Evolutionary conservation across 2,888 invertebrate genomes (phyloP), one percentile per base, ranked within the genome.

Genomic region (Leptura quadrifasciata): DNA sequence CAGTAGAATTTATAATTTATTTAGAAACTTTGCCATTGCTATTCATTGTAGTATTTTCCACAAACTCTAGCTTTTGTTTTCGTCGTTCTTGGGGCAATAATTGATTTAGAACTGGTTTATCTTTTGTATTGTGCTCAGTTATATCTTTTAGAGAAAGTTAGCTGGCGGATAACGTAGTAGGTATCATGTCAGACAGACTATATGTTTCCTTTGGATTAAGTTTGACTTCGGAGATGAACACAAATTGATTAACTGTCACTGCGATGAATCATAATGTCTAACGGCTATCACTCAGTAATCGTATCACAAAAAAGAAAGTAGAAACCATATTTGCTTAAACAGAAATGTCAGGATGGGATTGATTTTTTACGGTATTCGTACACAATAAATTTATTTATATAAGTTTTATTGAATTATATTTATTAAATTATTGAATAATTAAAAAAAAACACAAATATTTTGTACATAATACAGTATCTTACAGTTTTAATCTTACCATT

Each of bases 41-140:
- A 61, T 61, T 61, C 60, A 20, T 15, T 20, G 63, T 35, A 64
- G 63, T 64, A 64, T 64, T 64, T 39, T 64, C 63, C 20, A 18
- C 20, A 20, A 47, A 35, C 39, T 35, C 39, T 10, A 21, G 20
- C 47, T 64, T 64, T 64, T 39, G 39, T 64, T 64, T 64, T 47
- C 20, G 39, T 35, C 8, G 39, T 64, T 47, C 12, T 64, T 39
- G 39, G 35, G 63, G 35, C 63, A 64, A 47, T 64, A 64, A 64
- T 64, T 64, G 63, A 64, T 39, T 64, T 64, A 64, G 63, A 35
- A 64, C 35, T 35, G 63, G 39, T 64, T 64, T 64, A 64, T 64
- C 63, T 64, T 47, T 47, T 64, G 35, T 35, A 64, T 64, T 64
- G 35, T 64, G 39, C 35, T 63, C 63, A 20, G 63, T 63, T 64